Conservation (phyloP, 2,113 vertebrate genomes). For the Cynoglossus semilaevis region DNA sequence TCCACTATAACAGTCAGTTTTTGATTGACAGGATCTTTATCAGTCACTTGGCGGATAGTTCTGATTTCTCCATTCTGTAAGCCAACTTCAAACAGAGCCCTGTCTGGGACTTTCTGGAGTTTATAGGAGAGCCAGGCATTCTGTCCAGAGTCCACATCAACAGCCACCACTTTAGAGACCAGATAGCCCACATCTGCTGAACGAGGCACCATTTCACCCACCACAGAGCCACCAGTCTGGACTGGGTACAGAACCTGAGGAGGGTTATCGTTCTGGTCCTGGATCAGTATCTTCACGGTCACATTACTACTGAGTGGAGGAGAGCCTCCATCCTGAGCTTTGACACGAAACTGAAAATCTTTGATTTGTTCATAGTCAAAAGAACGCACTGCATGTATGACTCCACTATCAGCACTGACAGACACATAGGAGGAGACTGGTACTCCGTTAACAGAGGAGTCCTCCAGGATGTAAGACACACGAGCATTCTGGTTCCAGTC, state of each 20-base stretch:
- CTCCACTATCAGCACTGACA: neutral
- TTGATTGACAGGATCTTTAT: slow-evolving; percentile 67
- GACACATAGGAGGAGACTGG: slow-evolving; percentile 1
- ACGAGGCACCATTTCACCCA: neutral
- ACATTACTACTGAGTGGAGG: slow-evolving; percentile 38
- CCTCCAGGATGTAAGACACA: slow-evolving; percentile 1
- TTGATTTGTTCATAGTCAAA: slow-evolving; percentile 32
- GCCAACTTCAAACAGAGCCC: slow-evolving; percentile 47
- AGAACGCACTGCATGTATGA: neutral
- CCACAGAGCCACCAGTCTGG: neutral
- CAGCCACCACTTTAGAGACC: neutral
- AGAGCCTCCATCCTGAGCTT: slow-evolving; percentile 69
- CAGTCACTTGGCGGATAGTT: slow-evolving; percentile 58
- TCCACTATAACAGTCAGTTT: slow-evolving; percentile 68
- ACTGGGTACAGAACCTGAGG: neutral
- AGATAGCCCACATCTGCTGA: neutral
- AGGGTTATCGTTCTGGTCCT: neutral
- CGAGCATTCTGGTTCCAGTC: slow-evolving; percentile 17
- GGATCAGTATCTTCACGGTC: neutral
- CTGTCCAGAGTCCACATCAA: neutral
- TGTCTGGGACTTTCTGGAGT: neutral
- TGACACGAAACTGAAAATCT: slow-evolving; percentile 56
- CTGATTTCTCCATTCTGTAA: slow-evolving; percentile 72
- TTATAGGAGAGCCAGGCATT: neutral
- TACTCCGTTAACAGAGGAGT: slow-evolving; percentile 2